Evolutionary conservation across 2,113 vertebrate genomes (phyloP).

Genomic region (Tamias sibiricus): DNA sequence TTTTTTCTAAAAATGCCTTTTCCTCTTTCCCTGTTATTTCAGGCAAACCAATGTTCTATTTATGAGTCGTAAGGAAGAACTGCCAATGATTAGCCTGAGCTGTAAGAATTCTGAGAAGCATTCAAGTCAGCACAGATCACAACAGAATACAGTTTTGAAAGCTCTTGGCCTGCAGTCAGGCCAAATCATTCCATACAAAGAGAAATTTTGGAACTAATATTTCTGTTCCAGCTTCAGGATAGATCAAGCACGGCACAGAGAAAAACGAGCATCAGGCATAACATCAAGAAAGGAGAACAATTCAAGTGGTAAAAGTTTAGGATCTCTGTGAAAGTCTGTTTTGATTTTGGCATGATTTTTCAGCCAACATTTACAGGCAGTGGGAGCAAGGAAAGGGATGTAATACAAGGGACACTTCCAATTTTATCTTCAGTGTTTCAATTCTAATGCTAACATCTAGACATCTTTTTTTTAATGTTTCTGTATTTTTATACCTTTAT

Average conservation of each 20-base stretch:
- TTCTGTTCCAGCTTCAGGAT: slow-evolving; percentile 27
- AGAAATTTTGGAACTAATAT: background rate
- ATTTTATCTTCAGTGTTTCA: background rate
- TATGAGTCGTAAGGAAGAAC: background rate
- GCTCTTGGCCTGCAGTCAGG: background rate
- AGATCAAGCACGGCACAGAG: background rate
- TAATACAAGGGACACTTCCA: background rate
- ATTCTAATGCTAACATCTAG: slow-evolving; percentile 1
- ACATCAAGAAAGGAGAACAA: background rate
- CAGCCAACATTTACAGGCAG: background rate
- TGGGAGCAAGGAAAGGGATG: background rate
- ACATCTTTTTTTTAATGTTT: background rate
- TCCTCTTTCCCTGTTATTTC: slow-evolving; percentile 27
- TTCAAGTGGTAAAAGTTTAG: slow-evolving; percentile 9
- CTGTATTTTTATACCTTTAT: no score
- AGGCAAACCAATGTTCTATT: background rate
- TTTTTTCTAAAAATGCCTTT: background rate
- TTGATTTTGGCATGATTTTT: slow-evolving; percentile 34
- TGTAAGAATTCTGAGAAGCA: background rate
- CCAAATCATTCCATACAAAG: slow-evolving; percentile 27
- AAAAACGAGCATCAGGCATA: slow-evolving; percentile 8
- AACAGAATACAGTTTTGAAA: background rate
- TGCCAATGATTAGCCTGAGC: background rate
- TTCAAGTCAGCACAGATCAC: background rate
- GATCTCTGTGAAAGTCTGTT: slow-evolving; percentile 5